Base-by-base conservation (phyloP, 2,113 vertebrate species). In the Antechinus stuartii region DNA sequence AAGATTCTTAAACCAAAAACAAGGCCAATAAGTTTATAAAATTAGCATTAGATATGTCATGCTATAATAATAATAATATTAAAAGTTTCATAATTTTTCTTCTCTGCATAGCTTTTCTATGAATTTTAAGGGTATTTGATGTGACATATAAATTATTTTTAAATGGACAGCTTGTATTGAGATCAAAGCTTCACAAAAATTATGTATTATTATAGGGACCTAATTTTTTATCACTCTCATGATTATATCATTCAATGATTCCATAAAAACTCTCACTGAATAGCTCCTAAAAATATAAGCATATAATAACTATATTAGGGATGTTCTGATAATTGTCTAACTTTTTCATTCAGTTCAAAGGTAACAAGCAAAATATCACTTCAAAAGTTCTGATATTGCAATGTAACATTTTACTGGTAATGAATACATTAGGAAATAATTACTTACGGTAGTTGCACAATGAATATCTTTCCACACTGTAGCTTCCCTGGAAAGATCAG, bases 401-500 rank as follows among this genome's bases (percentile, higher is more conserved):
- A n/a, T n/a, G 61, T n/a, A 76, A n/a, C 14, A 76, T 76, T 76
- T 76, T 76, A n/a, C 61, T 76, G 61, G 61, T n/a, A 76, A 76
- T 94, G 52, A 97, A 96, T 61, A 46, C 5, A 96, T 98, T 97
- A 93, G 54, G 96, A 98, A 93, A 98, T 98, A 96, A 90, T 98
- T 98, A 99, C 99, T 99, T 98, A 99, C 99, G 91, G 99, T 99
- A 46, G 99, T 99, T 68, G 99, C 99, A 94, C 99, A 99, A 54
- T 99, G 99, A 97, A 99, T 99, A 97, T 99, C 99, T 98, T 99
- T 99, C 99, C 99, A 99, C 93, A 99, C 99, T 90, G 99, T 98
- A 46, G 99, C 99, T 98, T 99, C 99, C 95, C 99, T 99, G 97
- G 99, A 99, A 97, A 99, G 99, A 98, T 99, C 99, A 49, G 99